phyloP scores from a whole-genome alignment of 2,888 invertebrate genomes.

The Drosophila hamatofila region DNA sequence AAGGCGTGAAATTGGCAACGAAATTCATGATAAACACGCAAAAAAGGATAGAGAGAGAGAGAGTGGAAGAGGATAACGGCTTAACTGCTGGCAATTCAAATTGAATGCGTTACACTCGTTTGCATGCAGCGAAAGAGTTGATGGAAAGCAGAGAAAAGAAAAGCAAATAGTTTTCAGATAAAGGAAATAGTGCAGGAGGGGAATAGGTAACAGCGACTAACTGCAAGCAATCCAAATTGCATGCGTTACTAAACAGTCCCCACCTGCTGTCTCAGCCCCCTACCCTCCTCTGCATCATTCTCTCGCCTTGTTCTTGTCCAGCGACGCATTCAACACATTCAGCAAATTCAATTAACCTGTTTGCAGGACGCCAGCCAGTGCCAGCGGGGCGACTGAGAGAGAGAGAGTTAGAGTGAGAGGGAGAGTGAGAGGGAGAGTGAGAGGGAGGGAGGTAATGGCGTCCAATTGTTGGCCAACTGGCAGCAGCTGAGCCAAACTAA shows the following conservation, averaged over 20 bases:
- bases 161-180: not conserved
- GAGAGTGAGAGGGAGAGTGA: not conserved
- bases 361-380: constrained; percentile 48
- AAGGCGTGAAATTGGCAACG: constrained; percentile 2
- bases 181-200: too few species aligned
- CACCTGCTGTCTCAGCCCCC: too few species aligned
- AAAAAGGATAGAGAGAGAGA: not conserved
- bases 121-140: not conserved
- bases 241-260: constrained; percentile 18
- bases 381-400: constrained; percentile 11
- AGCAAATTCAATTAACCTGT: constrained; percentile 72
- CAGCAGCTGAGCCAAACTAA: constrained; percentile 28
- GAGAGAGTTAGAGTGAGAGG: not conserved
- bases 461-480: constrained; percentile 14
- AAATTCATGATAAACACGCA: not conserved
- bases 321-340: constrained; percentile 43
- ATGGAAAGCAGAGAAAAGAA: not conserved
- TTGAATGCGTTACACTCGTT: constrained; percentile 9
- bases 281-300: not conserved
- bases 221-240: constrained; percentile 14
- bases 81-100: constrained; percentile 6
- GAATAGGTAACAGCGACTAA: too few species aligned
- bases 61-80: constrained; percentile 10
- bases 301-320: not conserved
- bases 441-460: not conserved